Evolutionary conservation across 2,113 vertebrate genomes (phyloP), one percentile per base, ranked within the genome.

Genomic region (Syrmaticus mikado): DNA sequence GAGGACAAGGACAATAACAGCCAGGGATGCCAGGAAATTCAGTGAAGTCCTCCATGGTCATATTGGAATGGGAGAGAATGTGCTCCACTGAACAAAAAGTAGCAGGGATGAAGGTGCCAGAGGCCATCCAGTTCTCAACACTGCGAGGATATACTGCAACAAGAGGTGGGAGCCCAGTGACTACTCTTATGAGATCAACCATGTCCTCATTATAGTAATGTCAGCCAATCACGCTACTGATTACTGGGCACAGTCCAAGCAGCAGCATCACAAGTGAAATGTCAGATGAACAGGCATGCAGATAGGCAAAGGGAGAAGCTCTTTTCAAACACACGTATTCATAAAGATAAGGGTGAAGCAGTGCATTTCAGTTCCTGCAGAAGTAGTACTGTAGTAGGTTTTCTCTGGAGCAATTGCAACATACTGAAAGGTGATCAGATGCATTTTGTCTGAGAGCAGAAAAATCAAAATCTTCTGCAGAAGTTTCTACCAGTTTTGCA

Each of bases 201-300:
- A 3, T 10, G 1, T n/a, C 8, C 27, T 64, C 4, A 1, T 60
- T 36, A 12, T 2, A 41, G 6, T 32, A 28, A 13, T 6, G 24
- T 45, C 11, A 28, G 8, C 8, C 38, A 78, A 84, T 6, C 52
- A 6, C 10, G 12, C 5, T 0, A 28, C 21, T 18, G 10, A 10
- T 55, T 76, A 28, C 62, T 80, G 34, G 62, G 43, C 34, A 46
- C 38, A 46, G 34, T 9, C 43, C 72, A 14, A 50, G 48, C 25
- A 21, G 36, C 6, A 66, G 61, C 13, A 41, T 66, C n/a, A 10
- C 12, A 50, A 25, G 28, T 64, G 20, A 72, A 22, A 32, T 53
- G 18, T 13, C 66, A 55, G 41, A 64, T 10, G 24, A 85, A 3
- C 5, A 32, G 10, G 10, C 12, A 50, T 12, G 32, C 4, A 3